Base-by-base conservation (phyloP, 2,888 invertebrate genomes). In the Hemicrepidius hirtus region DNA sequence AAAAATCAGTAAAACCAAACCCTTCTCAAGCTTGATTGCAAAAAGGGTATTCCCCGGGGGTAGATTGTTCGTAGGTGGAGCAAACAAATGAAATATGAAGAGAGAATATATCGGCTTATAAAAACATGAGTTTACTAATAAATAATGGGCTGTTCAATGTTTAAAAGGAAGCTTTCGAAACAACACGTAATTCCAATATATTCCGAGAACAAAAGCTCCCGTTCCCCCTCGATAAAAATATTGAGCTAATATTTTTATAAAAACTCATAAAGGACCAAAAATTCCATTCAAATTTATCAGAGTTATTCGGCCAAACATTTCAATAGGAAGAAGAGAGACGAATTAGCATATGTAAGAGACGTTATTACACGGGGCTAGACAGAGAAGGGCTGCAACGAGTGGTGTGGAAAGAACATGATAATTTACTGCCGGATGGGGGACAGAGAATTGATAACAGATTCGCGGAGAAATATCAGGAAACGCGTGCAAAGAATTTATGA, bases 361-460 rank as follows among this genome's bases (percentile, higher is more conserved):
- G 44, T 53, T 62, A 67, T 55, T 59, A 62, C 62, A 62, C 28
- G 55, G 46, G 46, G 70, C 37, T 46, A 62, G 71, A 76, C 63
- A 72, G 72, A 72, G 72, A 72, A 37, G 57, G 53, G 55, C 41
- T 53, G 37, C 65, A 64, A 50, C 68, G 66, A 74, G 69, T 69
- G 71, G 73, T 69, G 71, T 64, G 69, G 76, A 72, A 76, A 76
- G 74, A 74, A 76, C 74, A 69, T 64, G 68, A 74, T 76, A 76
- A 76, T 76, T 76, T 76, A 76, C 74, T 76, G 63, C 74, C 62
- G 69, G 71, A 73, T 68, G 71, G 63, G 70, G 70, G 66, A 74
- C 68, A 76, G 69, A 74, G 76, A 76, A 76, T 76, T 76, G 76
- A 76, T 76, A 76, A 76, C 76, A 76, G 76, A 77, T 76, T 74